A percentile compares a stretch with the other conserved stretches of the same genome.
Evolutionary conservation across 1,140 invertebrate genomes (phyloP).

Genomic region (Coelopa frigida): DNA sequence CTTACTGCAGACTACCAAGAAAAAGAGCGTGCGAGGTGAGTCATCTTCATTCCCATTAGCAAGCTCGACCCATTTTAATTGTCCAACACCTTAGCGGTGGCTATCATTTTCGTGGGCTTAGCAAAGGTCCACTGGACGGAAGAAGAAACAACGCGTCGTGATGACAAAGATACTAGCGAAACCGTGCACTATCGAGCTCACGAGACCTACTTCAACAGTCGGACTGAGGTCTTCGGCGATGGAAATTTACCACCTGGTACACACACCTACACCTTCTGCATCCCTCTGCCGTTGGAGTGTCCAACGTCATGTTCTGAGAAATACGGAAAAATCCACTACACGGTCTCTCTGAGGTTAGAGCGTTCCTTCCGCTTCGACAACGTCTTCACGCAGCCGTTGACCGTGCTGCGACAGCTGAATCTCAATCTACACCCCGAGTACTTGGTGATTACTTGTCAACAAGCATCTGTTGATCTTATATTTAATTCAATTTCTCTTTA

Average conservation of each 20-base stretch:
- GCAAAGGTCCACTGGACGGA: conserved; percentile 31
- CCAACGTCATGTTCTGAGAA: conserved; percentile 65
- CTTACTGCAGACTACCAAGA: conserved; percentile 18
- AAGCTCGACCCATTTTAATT: background rate
- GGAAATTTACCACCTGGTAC: background rate
- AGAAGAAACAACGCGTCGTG: background rate
- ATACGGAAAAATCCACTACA: conserved; percentile 61
- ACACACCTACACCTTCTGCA: background rate
- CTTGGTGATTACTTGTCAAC: conserved; percentile 18
- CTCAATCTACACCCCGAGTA: conserved; percentile 53
- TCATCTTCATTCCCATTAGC: background rate
- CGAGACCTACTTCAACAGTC: conserved; percentile 12
- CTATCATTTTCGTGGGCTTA: conserved; percentile 25
- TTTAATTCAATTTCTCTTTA: background rate
- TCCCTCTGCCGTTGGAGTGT: conserved; percentile 47
- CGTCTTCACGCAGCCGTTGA: conserved; percentile 61
- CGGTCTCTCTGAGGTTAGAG: conserved; percentile 57
- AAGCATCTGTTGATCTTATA: background rate
- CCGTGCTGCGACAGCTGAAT: conserved; percentile 63
- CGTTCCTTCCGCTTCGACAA: conserved; percentile 68
- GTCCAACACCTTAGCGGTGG: conserved; percentile 18
- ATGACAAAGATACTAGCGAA: conserved; percentile 16
- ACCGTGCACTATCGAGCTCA: conserved; percentile 22
- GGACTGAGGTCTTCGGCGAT: background rate
- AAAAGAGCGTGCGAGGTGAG: conserved; percentile 27